Percentiles rank a stretch among this genome's conserved stretches.
Conservation (phyloP, 2,797 vertebrate species). For the Otolemur crassicaudatus region DNA sequence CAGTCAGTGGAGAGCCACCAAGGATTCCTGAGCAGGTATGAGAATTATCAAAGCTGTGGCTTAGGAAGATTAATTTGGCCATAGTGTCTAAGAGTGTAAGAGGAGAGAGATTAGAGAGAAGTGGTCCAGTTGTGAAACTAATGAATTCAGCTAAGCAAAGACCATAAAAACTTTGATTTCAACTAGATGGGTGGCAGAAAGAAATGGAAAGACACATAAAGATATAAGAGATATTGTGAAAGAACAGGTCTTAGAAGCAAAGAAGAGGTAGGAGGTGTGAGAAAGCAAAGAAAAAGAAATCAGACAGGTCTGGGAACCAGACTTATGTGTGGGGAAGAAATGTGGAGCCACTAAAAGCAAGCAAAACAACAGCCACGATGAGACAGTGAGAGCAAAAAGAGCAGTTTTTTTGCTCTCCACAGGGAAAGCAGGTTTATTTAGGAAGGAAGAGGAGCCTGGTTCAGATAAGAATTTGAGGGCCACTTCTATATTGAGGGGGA, state of each 20-base stretch:
- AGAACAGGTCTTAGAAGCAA: not conserved
- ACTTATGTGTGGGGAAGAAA: not conserved
- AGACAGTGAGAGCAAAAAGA: not conserved
- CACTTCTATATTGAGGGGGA: not conserved
- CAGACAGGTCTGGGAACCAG: not conserved
- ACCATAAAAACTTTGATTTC: not conserved
- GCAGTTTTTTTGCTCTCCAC: too few relatives aligned
- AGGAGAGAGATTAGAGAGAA: not conserved
- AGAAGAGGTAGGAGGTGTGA: not conserved
- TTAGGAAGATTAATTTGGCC: not conserved
- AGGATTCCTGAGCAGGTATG: not conserved
- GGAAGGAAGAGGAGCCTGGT: not conserved
- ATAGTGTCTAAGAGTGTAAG: not conserved
- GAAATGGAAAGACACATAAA: slow-evolving; percentile 2
- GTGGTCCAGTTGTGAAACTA: not conserved
- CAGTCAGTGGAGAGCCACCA: not conserved
- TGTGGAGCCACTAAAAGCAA: not conserved
- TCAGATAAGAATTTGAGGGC: not conserved
- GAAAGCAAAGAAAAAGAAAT: not conserved
- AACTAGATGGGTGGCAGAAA: not conserved
- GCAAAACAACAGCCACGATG: not conserved
- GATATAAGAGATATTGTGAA: not conserved
- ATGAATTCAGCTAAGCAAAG: not conserved
- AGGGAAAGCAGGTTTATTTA: not conserved
- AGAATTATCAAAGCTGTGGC: not conserved